Conservation (phyloP, 2,797 vertebrate genomes). For the Pseudocheirus occidentalis region DNA sequence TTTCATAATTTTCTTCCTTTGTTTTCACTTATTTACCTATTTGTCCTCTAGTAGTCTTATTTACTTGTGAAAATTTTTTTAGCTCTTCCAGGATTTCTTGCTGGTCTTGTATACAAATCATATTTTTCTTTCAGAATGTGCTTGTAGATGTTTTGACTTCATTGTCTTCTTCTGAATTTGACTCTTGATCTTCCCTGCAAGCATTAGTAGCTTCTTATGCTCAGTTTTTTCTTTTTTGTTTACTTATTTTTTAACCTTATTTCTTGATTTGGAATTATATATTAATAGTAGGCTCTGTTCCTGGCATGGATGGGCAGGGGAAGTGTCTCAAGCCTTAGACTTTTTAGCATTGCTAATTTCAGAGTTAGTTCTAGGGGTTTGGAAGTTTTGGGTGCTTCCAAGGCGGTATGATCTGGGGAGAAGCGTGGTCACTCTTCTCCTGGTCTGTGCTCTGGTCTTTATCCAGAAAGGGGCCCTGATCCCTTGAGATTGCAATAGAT, state of each 20-base stretch:
- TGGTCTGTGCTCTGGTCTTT: not conserved
- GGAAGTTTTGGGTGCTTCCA: not conserved
- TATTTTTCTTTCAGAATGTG: not conserved
- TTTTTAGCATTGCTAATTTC: not conserved
- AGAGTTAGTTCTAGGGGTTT: not conserved
- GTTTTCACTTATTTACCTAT: not conserved
- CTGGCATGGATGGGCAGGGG: not conserved
- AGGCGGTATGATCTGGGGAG: not conserved
- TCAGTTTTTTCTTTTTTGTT: not conserved
- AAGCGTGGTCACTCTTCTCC: not conserved
- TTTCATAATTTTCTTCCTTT: not conserved
- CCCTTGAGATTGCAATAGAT: not conserved
- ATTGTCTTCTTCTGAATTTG: not conserved
- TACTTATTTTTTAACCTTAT: not conserved
- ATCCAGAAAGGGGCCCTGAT: not conserved
- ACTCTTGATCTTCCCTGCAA: not conserved
- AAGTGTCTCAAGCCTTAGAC: not conserved
- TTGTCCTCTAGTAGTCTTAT: not conserved
- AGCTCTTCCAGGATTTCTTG: not conserved
- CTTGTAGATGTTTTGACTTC: not conserved
- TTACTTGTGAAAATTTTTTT: not conserved
- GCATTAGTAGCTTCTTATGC: not conserved
- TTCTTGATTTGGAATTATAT: not conserved
- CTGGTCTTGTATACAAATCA: not conserved
- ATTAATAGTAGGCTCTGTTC: not conserved